Evolutionary conservation across 2,797 vertebrate species (phyloP).

Genomic region (Apogon talboti): DNA sequence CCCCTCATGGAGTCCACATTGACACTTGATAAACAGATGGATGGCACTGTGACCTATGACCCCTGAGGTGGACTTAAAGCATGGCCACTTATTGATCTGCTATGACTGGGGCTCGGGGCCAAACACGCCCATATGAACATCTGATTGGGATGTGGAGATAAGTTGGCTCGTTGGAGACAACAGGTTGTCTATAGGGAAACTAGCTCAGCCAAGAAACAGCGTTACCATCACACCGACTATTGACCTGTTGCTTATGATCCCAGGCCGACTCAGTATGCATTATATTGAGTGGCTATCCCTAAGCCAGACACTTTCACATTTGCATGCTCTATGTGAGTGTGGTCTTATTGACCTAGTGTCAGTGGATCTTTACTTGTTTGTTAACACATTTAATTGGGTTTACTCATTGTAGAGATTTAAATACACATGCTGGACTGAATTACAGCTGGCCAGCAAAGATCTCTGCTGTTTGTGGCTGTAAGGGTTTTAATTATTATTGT

Average conservation of each 20-base stretch:
- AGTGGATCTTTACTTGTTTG: constrained; percentile 86
- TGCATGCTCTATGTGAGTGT: constrained; percentile 78
- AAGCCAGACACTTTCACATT: constrained; percentile 78
- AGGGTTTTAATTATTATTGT: too few species aligned
- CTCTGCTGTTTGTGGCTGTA: too few species aligned
- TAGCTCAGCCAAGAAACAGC: constrained; percentile 52
- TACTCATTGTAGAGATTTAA: constrained; percentile 76
- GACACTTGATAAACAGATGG: constrained; percentile 61
- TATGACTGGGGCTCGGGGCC: constrained; percentile 25
- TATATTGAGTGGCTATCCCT: constrained; percentile 73
- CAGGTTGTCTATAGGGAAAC: constrained; percentile 63
- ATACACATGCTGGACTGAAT: constrained; percentile 53
- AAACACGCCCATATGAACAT: constrained; percentile 35
- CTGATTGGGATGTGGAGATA: constrained; percentile 70
- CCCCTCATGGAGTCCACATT: constrained; percentile 36
- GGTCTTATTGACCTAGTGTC: constrained; percentile 78
- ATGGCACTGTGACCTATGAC: constrained; percentile 66
- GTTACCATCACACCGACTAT: constrained; percentile 72
- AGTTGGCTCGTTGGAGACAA: constrained; percentile 62
- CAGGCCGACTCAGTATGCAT: constrained; percentile 74
- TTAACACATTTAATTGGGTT: constrained; percentile 86
- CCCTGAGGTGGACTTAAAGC: constrained; percentile 60
- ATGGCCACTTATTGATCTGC: constrained; percentile 74
- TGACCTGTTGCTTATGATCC: constrained; percentile 85
- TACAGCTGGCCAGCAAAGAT: constrained; percentile 39